Evolutionary conservation across 2,888 invertebrate genomes (phyloP).

Genomic region (Xylota segnis): DNA sequence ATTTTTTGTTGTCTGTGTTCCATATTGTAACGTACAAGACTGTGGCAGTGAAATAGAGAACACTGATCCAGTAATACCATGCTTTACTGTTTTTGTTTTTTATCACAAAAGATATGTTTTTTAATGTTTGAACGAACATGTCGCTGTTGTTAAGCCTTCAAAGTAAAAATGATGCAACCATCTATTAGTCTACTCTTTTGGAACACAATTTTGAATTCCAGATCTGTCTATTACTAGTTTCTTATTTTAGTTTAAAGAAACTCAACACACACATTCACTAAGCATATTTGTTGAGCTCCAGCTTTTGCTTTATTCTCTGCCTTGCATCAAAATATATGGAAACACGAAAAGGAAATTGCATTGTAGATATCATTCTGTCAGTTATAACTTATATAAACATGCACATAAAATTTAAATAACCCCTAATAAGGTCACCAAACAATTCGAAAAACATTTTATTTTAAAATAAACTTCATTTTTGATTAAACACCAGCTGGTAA

Average conservation of each 20-base stretch:
- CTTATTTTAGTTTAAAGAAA: background rate
- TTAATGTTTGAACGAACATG: no score
- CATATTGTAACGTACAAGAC: no score
- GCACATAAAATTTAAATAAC: conserved; percentile 37
- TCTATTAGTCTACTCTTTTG: background rate
- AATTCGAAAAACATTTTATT: conserved; percentile 41
- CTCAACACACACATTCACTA: conserved; percentile 6
- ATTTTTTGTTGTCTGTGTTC: no score
- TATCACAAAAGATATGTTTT: no score
- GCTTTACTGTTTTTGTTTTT: no score
- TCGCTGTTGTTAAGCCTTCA: no score
- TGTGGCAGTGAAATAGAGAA: no score
- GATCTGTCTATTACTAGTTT: conserved; percentile 3
- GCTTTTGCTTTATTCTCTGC: conserved; percentile 60
- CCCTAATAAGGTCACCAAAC: conserved; percentile 8
- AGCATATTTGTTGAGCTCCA: conserved; percentile 36
- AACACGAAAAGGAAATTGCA: conserved; percentile 29
- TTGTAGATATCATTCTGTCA: conserved; percentile 58
- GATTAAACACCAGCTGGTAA: conserved; percentile 73
- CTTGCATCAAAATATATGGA: conserved; percentile 28
- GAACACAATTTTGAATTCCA: background rate
- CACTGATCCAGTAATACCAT: no score
- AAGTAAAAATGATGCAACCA: background rate
- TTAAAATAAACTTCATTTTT: conserved; percentile 58
- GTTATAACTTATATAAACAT: conserved; percentile 5